These are phyloP conservation scores for Montipora foliosa DNA, from an alignment of 64 coral and sea anemone species.

Conservation along the genomic window DNA sequence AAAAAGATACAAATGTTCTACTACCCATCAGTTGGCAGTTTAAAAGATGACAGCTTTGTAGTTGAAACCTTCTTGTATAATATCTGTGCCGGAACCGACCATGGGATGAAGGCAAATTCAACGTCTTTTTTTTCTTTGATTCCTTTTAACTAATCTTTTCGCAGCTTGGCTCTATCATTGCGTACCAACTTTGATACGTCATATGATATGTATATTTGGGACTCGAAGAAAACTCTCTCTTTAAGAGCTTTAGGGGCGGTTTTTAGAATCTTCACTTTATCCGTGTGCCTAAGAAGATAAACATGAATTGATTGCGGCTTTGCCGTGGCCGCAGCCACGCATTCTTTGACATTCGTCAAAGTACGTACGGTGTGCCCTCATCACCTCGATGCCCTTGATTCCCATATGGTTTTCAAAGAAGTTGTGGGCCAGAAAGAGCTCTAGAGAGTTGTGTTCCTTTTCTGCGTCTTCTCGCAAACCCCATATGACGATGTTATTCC, in stretches of 20 bases:
- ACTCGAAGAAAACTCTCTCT: background rate
- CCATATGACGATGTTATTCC: too few relatives aligned
- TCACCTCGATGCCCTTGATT: too few relatives aligned
- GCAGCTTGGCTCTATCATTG: background rate
- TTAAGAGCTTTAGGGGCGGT: background rate
- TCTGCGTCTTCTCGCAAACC: too few relatives aligned
- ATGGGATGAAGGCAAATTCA: background rate
- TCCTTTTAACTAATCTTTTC: background rate
- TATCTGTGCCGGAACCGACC: slow-evolving; percentile 15
- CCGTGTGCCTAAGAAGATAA: background rate
- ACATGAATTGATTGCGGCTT: background rate
- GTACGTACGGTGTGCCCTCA: too few relatives aligned
- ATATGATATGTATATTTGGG: background rate
- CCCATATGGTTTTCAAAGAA: too few relatives aligned
- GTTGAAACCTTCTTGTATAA: background rate
- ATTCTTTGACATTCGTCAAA: too few relatives aligned
- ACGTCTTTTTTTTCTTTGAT: background rate
- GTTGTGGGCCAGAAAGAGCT: too few relatives aligned
- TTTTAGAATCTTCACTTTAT: background rate
- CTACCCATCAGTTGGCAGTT: slow-evolving; percentile 27
- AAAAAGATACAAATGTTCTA: background rate
- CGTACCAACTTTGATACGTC: background rate
- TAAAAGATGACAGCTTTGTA: slow-evolving; percentile 16
- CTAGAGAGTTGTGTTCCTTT: too few relatives aligned
- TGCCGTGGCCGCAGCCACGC: too few relatives aligned